Evolutionary conservation across 2,113 vertebrate species (phyloP).

Genomic region (Ceyx margarethae): DNA sequence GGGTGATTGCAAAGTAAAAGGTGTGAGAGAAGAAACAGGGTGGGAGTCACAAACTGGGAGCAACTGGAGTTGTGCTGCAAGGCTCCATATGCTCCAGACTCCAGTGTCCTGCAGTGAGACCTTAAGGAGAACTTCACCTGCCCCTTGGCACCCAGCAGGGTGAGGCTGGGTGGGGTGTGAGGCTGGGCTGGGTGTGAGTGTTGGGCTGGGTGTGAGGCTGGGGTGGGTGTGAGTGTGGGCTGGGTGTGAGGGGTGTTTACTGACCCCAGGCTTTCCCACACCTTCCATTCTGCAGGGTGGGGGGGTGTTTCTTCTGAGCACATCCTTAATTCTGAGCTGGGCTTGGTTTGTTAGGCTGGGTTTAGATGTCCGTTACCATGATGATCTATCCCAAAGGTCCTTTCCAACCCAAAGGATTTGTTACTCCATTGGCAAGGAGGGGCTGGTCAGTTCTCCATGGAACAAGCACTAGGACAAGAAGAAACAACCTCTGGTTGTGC

Average conservation of each 20-base stretch:
- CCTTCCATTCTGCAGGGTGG: not conserved
- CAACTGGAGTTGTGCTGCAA: rapidly evolving
- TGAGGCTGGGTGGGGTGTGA: too few relatives aligned
- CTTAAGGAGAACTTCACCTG: not conserved
- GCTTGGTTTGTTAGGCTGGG: not conserved
- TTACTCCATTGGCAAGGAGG: not conserved
- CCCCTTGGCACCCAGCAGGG: not conserved
- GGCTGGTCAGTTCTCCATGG: not conserved
- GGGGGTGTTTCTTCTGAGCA: not conserved
- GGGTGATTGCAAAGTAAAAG: not conserved
- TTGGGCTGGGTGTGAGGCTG: too few relatives aligned
- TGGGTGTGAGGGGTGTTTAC: not conserved
- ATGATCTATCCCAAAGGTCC: not conserved
- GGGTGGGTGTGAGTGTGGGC: too few relatives aligned
- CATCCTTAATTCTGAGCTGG: not conserved
- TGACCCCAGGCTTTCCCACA: not conserved
- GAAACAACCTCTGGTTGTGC: not conserved
- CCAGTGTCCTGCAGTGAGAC: not conserved
- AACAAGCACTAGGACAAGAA: not conserved
- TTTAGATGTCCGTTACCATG: not conserved
- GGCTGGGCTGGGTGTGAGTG: not conserved
- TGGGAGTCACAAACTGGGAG: not conserved
- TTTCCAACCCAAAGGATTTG: not conserved
- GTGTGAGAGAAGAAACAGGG: not conserved
- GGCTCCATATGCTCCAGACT: not conserved